phyloP scores from a whole-genome alignment of 1,140 invertebrate species.

The Drosophila insularis region DNA sequence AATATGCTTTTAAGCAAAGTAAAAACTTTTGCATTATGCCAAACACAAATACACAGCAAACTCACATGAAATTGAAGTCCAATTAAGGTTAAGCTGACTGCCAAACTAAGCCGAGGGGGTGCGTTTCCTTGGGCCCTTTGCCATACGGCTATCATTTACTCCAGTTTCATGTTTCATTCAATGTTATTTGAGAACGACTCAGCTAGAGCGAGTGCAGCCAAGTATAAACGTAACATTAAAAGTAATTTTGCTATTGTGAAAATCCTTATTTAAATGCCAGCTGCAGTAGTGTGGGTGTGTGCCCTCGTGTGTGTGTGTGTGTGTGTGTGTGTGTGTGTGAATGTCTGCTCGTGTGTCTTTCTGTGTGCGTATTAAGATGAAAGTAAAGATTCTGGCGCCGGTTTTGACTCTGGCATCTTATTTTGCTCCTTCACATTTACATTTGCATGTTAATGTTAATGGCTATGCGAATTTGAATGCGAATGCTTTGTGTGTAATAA shows the following conservation, averaged over 20 bases:
- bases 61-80: constrained; percentile 2
- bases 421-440: constrained; percentile 46
- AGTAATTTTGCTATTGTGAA: constrained; percentile 67
- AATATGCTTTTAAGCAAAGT: neutral
- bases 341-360: neutral
- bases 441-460: constrained; percentile 68
- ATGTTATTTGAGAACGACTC: constrained; percentile 25
- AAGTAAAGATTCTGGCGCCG: constrained; percentile 32
- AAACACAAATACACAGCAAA: neutral
- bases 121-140: neutral
- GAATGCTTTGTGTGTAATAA: constrained; percentile 52
- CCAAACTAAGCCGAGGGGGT: neutral
- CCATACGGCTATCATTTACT: constrained; percentile 16
- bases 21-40: no score
- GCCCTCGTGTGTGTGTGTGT: neutral
- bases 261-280: constrained; percentile 72
- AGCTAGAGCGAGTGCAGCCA: constrained; percentile 51
- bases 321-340: neutral
- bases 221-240: constrained; percentile 67
- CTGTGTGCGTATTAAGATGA: constrained; percentile 40
- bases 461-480: constrained; percentile 59
- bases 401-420: constrained; percentile 15
- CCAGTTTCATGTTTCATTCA: constrained; percentile 22
- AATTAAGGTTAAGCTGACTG: constrained; percentile 7
- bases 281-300: constrained; percentile 30